Evolutionary conservation across 1,140 invertebrate genomes (phyloP), one percentile per base, ranked within the genome.

Genomic region (Bombus ignitus): DNA sequence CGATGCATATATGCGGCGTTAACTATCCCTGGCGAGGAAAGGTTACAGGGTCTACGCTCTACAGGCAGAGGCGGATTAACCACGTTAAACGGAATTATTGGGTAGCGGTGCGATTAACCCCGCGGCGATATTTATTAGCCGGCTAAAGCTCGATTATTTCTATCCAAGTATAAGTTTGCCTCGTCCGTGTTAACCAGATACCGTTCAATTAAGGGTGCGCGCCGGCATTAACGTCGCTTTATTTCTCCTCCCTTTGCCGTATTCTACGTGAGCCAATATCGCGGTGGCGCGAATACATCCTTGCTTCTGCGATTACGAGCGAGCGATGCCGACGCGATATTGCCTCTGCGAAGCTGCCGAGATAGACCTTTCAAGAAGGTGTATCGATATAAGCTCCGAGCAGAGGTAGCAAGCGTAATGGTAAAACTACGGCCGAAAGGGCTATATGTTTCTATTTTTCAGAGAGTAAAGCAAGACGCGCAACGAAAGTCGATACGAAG

Each of bases 111-210:
- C 62, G 86, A 75, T 89, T 88, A 88, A 89, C 86, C 86, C 87
- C 71, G 82, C 76, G 37, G 32, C 42, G 83, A 93, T 92, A 92
- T 93, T 92, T 92, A 91, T 92, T 92, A 90, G 87, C 86, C 85
- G 78, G 44, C 85, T 91, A 86, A 92, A 90, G 62, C 84, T 66
- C 72, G 83, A 89, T 89, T 87, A 85, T 86, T 80, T 87, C 84
- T 86, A 87, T 87, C 68, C 81, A 74, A 62, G 65, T 75, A 22
- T 44, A 42, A 84, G 42, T 78, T 39, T 15, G 42, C 78, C 37
- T 57, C 57, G 81, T 79, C 73, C 76, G 66, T 72, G 75, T 81
- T 88, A 88, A 88, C 65, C 66, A 75, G 85, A 75, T 73, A 90
- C 84, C 81, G 70, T 81, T 83, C 82, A 59, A 88, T 89, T 77